Evolutionary conservation across 2,113 vertebrate species (phyloP), one percentile per base, ranked within the genome.

Genomic region (Motacilla alba): DNA sequence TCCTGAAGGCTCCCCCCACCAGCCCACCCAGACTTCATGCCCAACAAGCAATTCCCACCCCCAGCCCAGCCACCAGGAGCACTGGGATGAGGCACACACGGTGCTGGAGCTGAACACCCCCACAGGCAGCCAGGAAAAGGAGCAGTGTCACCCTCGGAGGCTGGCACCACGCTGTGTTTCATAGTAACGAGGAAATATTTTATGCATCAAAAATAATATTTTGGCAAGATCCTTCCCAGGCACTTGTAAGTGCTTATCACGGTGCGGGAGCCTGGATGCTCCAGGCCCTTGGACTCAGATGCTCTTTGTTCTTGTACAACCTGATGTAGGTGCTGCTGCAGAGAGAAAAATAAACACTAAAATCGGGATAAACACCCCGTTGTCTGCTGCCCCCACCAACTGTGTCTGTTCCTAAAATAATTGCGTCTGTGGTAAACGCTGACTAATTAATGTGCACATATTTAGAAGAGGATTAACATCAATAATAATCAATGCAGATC

Each of bases 401-500:
- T 81, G 90, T 83, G 95, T 90, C 95, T 90, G 64, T 72, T 95
- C 94, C 41, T 92, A 95, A 94, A 95, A 96, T 97, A 94, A 94
- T 93, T 93, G 83, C 24, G 8, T 93, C 49, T 64, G 74, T 81
- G 84, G 69, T 95, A 93, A 97, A 94, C 60, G 83, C 88, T 1
- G 9, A 31, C 92, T 96, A 96, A 94, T 96, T 95, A 96, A 95
- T 94, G 96, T 41, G 93, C 94, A 82, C 86, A 90, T 95, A 97
- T 96, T 96, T 97, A 95, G 88, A 76, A 87, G 44, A 92, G 83
- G 77, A 97, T 96, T 97, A 95, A 49, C 94, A 64, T 91, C 95
- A 90, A 53, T 39, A 90, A 92, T 95, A 96, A 97, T 95, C 97
- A 97, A 97, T 96, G 93, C 74, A 49, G 92, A 92, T 95, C 94